Conservation (phyloP, 1,140 invertebrate genomes). For the Amphibalanus amphitrite region DNA sequence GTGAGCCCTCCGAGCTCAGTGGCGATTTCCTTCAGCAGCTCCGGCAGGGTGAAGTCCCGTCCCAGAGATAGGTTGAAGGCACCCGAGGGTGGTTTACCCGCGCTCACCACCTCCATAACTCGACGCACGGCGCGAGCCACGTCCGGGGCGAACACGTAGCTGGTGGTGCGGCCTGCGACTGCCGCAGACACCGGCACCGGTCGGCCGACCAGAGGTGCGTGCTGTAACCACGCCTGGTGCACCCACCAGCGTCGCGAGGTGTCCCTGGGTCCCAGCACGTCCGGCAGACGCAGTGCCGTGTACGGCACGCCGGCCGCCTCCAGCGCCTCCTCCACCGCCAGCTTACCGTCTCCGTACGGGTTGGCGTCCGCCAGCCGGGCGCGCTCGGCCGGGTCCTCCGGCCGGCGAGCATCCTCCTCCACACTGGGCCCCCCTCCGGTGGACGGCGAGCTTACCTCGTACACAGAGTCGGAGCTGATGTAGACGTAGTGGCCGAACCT, state of each 20-base stretch:
- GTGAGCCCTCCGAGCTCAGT: conserved; percentile 17
- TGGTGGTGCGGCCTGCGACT: conserved; percentile 23
- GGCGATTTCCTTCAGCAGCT: conserved; percentile 21
- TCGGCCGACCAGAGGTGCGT: conserved; percentile 21
- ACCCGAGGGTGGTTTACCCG: conserved; percentile 20
- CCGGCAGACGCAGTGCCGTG: conserved; percentile 29
- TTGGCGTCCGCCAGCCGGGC: conserved; percentile 5
- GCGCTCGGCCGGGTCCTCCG: conserved; percentile 7
- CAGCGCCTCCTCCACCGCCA: conserved; percentile 11
- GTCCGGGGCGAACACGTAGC: conserved; percentile 31
- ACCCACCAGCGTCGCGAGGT: conserved; percentile 32
- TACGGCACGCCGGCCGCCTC: background rate
- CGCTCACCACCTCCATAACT: conserved; percentile 16
- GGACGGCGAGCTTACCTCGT: conserved; percentile 10
- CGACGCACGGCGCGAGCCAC: conserved; percentile 26
- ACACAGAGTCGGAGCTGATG: conserved; percentile 11
- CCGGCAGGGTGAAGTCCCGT: conserved; percentile 21
- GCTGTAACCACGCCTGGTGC: conserved; percentile 32
- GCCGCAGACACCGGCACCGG: conserved; percentile 24
- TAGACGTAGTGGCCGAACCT: conserved; percentile 11
- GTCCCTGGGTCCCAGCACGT: conserved; percentile 33
- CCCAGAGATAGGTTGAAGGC: conserved; percentile 29
- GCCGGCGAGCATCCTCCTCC: conserved; percentile 11
- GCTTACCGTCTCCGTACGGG: conserved; percentile 11
- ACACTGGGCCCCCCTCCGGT: background rate